Evolutionary conservation across 2,888 invertebrate genomes (phyloP).

Genomic region (Drosophila ezoana): DNA sequence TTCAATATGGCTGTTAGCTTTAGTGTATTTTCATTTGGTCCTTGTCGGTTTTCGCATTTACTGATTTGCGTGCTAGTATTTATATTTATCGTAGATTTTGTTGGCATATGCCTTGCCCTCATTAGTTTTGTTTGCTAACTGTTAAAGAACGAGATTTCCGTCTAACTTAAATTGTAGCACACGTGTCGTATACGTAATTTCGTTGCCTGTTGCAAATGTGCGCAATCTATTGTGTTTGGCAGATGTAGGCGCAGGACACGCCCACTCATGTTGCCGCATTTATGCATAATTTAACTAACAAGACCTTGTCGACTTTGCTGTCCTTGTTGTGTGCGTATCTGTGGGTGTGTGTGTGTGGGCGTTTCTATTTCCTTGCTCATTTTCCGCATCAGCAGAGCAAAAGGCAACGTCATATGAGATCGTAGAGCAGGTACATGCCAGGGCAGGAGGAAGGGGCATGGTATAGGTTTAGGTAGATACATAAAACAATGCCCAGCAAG

Average conservation of each 20-base stretch:
- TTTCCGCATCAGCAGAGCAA: constrained; percentile 75
- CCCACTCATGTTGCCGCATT: constrained; percentile 52
- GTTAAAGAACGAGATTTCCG: constrained; percentile 8
- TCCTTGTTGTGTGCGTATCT: constrained; percentile 45
- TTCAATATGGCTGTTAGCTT: constrained; percentile 4
- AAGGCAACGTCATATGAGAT: constrained; percentile 57
- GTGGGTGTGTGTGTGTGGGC: constrained; percentile 20
- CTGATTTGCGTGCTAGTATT: constrained; percentile 20
- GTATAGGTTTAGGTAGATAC: constrained; percentile 42
- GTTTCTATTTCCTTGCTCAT: constrained; percentile 70
- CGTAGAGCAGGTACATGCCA: not conserved
- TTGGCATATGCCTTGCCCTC: constrained; percentile 25
- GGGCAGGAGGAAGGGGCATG: constrained; percentile 5
- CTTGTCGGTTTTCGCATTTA: constrained; percentile 5
- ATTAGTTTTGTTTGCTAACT: constrained; percentile 39
- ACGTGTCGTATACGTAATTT: constrained; percentile 45
- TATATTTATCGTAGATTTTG: constrained; percentile 25
- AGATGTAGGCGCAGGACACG: constrained; percentile 36
- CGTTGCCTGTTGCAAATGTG: constrained; percentile 27
- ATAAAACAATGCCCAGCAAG: constrained; percentile 66
- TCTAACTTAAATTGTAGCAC: constrained; percentile 13
- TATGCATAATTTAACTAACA: constrained; percentile 79
- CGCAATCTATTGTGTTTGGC: constrained; percentile 35
- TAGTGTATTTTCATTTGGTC: constrained; percentile 25
- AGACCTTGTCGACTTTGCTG: constrained; percentile 65